phyloP scores from a whole-genome alignment of 1,140 invertebrate species.

The Drosophila pruinosa region DNA sequence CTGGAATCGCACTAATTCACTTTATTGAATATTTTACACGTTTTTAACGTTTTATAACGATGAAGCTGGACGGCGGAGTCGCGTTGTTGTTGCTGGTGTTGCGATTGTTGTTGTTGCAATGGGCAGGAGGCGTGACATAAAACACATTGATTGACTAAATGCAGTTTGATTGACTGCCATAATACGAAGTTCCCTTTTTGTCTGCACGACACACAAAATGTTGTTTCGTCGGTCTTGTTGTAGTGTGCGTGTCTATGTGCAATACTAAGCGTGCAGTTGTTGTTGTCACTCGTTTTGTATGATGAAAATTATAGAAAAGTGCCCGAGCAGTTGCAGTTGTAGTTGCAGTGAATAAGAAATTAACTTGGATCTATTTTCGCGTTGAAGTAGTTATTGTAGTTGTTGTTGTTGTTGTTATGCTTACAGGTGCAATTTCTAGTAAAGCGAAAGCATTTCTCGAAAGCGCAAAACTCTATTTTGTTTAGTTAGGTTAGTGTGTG shows the following conservation, averaged over 20 bases:
- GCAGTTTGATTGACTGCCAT: slow-evolving; percentile 74
- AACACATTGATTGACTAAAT: slow-evolving; percentile 39
- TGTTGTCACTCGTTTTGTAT: slow-evolving; percentile 10
- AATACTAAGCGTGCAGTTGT: background rate
- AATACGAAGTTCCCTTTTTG: slow-evolving; percentile 63
- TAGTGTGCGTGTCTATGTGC: background rate
- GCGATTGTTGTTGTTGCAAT: slow-evolving; percentile 32
- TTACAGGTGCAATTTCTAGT: slow-evolving; percentile 46
- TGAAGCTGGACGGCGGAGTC: slow-evolving; percentile 38
- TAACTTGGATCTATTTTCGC: slow-evolving; percentile 1
- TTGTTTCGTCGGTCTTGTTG: background rate
- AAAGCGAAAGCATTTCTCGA: slow-evolving; percentile 47
- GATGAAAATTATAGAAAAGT: slow-evolving; percentile 20
- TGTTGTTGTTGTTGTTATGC: slow-evolving; percentile 30
- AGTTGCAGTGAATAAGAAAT: slow-evolving; percentile 34
- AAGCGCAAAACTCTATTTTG: slow-evolving; percentile 17
- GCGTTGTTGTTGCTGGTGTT: slow-evolving; percentile 40
- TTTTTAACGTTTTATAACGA: slow-evolving; percentile 12
- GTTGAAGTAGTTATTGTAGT: slow-evolving; percentile 13
- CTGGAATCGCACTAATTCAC: slow-evolving; percentile 2
- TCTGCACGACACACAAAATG: background rate
- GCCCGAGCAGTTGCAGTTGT: slow-evolving; percentile 40
- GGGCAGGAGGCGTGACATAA: slow-evolving; percentile 46
- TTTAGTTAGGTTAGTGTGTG: background rate
- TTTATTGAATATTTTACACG: slow-evolving; percentile 8